A percentile compares a stretch with the other conserved stretches of the same genome.
Conservation (phyloP, 53 echinoderm and acorn worm species). For the Pentamera pediparva region DNA sequence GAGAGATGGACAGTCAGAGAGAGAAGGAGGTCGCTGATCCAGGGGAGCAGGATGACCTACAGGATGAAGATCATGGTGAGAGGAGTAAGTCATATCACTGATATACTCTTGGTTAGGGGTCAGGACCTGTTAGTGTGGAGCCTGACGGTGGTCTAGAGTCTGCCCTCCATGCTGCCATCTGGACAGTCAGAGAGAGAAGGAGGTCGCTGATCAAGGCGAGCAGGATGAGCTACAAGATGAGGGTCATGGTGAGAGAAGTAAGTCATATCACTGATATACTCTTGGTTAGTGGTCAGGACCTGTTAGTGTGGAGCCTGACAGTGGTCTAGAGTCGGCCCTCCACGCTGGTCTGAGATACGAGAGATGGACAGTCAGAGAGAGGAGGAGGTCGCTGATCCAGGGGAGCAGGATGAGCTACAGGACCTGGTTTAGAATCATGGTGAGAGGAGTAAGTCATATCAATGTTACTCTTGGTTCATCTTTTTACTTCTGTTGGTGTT, state of each 20-base stretch:
- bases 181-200: conserved; percentile 88
- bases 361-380: conserved; percentile 89
- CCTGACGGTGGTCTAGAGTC: conserved; percentile 92
- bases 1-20: conserved; percentile 83
- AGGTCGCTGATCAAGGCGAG: conserved; percentile 64
- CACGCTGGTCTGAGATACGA: conserved; percentile 74
- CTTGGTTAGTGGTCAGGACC: no score
- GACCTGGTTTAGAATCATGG: conserved; percentile 49
- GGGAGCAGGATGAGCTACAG: conserved; percentile 42
- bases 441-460: conserved; percentile 26
- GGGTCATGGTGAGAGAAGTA: conserved; percentile 33
- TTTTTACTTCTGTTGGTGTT: no score
- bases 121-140: conserved; percentile 93
- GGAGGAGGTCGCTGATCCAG: conserved; percentile 78
- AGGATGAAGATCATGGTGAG: conserved; percentile 45
- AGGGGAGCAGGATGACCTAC: conserved; percentile 42
- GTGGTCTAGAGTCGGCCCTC: no score
- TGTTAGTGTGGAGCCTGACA: no score
- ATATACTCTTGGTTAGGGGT: no score
- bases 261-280: no score
- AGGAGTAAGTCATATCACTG: no score
- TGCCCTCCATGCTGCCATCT: conserved; percentile 85
- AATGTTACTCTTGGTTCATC: no score
- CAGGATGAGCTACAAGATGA: conserved; percentile 52
- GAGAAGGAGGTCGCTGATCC: conserved; percentile 89